Evolutionary conservation across 1,140 invertebrate species (phyloP), one percentile per base, ranked within the genome.

Genomic region (Macrocentrus cingulum): DNA sequence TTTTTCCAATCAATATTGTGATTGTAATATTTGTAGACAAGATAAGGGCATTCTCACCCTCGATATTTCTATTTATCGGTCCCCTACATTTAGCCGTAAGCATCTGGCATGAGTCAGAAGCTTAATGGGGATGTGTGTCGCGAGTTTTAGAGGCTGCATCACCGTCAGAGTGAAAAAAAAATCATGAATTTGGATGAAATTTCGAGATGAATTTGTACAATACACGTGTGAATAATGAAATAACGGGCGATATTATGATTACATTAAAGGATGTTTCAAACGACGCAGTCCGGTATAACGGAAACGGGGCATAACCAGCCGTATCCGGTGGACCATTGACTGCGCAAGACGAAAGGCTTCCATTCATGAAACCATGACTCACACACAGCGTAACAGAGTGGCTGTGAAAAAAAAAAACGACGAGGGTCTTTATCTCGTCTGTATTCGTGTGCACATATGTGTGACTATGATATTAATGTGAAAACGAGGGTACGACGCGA

Each of bases 321-420:
- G 71, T 72, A 71, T 72, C 70, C 69, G 69, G 71, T 71, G 71
- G 69, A 72, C 68, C 71, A 74, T 72, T 72, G 69, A 71, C 70
- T 68, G 63, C 64, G 67, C 64, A 65, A 70, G 67, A 70, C 66
- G 64, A 69, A 63, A 71, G 69, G 64, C 65, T 66, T 67, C 67
- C 71, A 72, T 74, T 74, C 71, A 74, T 70, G 68, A 72, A 63
- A 55, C 63, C 62, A 69, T 74, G 71, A 74, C 62, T 74, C 71
- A 72, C 61, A 52, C 46, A 53, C 49, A 49, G 46, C 49, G 20
- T 44, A 58, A 49, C 59, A n/a, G n/a, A n/a, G n/a, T n/a, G 54
- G 51, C 62, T 60, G 36, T 52, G 53, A 63, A 61, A 48, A 59
- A n/a, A n/a, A n/a, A n/a, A n/a, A n/a, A n/a, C n/a, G n/a, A 66